Conservation (phyloP, 2,888 invertebrate species). For the Scelioninae gen. 1 region DNA sequence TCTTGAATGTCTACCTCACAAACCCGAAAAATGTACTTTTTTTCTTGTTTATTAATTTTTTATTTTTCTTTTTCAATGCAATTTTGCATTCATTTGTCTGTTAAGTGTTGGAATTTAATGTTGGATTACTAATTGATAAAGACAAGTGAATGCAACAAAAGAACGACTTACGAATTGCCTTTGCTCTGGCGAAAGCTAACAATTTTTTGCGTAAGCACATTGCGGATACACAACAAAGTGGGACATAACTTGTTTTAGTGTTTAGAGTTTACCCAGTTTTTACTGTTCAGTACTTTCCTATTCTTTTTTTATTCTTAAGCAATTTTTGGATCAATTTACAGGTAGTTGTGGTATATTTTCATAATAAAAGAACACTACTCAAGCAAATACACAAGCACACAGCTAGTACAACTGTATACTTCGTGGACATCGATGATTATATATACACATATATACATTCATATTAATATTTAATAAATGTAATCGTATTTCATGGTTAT, state of each 20-base stretch:
- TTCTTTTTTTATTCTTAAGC: slow-evolving; percentile 35
- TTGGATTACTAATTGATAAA: not conserved
- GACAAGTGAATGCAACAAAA: slow-evolving; percentile 12
- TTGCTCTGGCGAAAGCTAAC: slow-evolving; percentile 80
- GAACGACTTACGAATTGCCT: slow-evolving; percentile 64
- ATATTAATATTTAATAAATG: slow-evolving; percentile 85
- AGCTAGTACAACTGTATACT: slow-evolving; percentile 76
- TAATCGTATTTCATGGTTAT: slow-evolving; percentile 84
- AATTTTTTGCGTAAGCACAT: slow-evolving; percentile 64
- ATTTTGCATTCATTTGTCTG: not conserved
- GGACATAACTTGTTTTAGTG: slow-evolving; percentile 53
- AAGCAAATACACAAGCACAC: slow-evolving; percentile 68
- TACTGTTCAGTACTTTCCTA: slow-evolving; percentile 18
- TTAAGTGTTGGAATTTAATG: not conserved
- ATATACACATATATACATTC: slow-evolving; percentile 79
- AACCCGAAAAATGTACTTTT: slow-evolving; percentile 39
- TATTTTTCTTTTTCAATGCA: no score
- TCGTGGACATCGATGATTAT: slow-evolving; percentile 83
- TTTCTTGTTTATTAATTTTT: not conserved
- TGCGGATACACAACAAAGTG: no score
- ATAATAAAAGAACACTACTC: slow-evolving; percentile 55
- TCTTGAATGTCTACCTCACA: slow-evolving; percentile 41
- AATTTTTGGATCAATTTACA: slow-evolving; percentile 50
- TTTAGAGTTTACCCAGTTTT: slow-evolving; percentile 36
- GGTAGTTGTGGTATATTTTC: slow-evolving; percentile 63